Evolutionary conservation across 2,797 vertebrate species (phyloP).

Genomic region (Pelodytes ibericus): DNA sequence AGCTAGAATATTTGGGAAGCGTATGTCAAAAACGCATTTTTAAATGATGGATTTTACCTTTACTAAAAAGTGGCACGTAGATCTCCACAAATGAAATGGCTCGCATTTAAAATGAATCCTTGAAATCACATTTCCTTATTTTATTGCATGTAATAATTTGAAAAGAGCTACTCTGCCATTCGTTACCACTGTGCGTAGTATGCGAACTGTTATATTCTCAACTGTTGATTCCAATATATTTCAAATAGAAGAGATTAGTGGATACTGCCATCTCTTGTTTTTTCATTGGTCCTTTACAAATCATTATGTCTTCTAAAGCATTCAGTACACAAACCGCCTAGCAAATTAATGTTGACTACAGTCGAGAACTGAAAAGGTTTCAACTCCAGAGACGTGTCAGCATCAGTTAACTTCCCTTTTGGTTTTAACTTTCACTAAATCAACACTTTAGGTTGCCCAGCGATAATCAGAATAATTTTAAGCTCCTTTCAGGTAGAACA

Average conservation of each 20-base stretch:
- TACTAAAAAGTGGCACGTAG: too few relatives aligned
- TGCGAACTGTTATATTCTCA: conserved; percentile 22
- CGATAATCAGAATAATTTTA: conserved; percentile 49
- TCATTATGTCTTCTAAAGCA: conserved; percentile 38
- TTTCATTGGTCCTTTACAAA: conserved; percentile 36
- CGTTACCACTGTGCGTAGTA: neutral
- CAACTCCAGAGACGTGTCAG: conserved; percentile 42
- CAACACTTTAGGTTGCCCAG: conserved; percentile 40
- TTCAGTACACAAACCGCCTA: conserved; percentile 25
- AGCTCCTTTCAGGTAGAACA: conserved; percentile 24
- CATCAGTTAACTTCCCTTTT: conserved; percentile 43
- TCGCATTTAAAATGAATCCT: conserved; percentile 18
- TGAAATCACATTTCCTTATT: conserved; percentile 13
- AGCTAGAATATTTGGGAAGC: too few relatives aligned
- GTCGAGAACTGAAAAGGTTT: conserved; percentile 44
- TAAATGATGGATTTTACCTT: too few relatives aligned
- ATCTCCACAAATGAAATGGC: neutral
- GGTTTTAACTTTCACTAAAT: conserved; percentile 52
- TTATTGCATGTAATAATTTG: conserved; percentile 25
- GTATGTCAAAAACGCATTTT: too few relatives aligned
- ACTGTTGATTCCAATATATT: conserved; percentile 47
- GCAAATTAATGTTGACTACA: conserved; percentile 54
- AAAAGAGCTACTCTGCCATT: conserved; percentile 10
- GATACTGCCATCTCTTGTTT: conserved; percentile 29
- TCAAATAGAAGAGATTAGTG: conserved; percentile 36